Evolutionary conservation across 1,140 invertebrate species (phyloP), one percentile per base, ranked within the genome.

Genomic region (Coptotermes formosanus): DNA sequence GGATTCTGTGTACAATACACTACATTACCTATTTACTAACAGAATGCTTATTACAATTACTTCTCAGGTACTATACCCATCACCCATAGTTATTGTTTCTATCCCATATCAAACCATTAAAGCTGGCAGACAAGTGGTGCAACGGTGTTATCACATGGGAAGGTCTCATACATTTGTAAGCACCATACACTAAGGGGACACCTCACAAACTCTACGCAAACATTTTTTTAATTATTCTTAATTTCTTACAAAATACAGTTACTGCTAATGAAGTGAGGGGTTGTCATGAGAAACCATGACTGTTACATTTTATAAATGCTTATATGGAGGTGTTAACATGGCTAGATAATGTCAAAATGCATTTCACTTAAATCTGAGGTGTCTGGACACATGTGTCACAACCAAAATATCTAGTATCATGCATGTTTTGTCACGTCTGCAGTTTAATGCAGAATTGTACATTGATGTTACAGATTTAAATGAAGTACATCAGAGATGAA

Each of bases 51-150:
- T 69, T 84, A 48, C n/a, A 75, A 75, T 75, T 75, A 75, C 30
- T n/a, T 81, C 64, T 86, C 86, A 86, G 86, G 86, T 86, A 86
- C 86, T 85, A 59, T 45, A 86, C 86, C 82, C 55, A 86, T 86
- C 86, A 86, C 86, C 59, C 86, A 84, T 75, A 25, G n/a, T 75
- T 75, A n/a, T 75, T 75, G 59, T 75, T 75, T n/a, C 64, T 75
- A 75, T 30, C n/a, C 64, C 64, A 75, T 30, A 75, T 75, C 11
- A 75, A 75, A n/a, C n/a, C 64, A n/a, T 75, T 75, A n/a, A 75
- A n/a, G 64, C 14, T 16, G 64, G 25, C 64, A 75, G n/a, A 75
- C 64, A 30, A 82, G 25, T 86, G 75, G 82, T 86, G 82, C 85
- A 82, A 32, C 83, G 85, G 55, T 52, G 38, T 59, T 86, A 86